Evolutionary conservation across 2,888 invertebrate species (phyloP), one percentile per base, ranked within the genome.

Genomic region (Scaeva pyrastri): DNA sequence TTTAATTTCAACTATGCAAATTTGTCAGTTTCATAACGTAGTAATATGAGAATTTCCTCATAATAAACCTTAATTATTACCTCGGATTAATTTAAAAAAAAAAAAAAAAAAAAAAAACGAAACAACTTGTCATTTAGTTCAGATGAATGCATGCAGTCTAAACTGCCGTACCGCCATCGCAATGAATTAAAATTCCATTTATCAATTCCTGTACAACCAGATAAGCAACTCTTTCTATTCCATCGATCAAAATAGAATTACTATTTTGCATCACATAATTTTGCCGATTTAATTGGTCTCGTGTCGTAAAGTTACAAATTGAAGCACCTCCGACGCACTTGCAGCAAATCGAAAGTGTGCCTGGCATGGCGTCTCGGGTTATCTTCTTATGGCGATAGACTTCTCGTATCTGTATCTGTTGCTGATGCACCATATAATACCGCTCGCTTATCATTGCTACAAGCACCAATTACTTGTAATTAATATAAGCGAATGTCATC

Each of bases 401-500:
- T 52, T 31, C 31, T 31, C 31, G 31, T 31, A 31, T 31, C 31
- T 21, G 14, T 39, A 36, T 36, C 31, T 31, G 19, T 26, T 19
- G 43, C 11, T 23, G 8, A n/a, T n/a, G 14, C n/a, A 31, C 12
- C 48, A 36, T 43, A 31, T 10, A 26, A 8, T 16, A n/a, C 12
- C 21, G 26, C 43, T 26, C 14, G 48, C 73, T 62, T 74, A 74
- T 74, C 73, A 62, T 50, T 36, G 62, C 73, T 48, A 10, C 52
- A 52, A 68, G 68, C 64, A 58, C 70, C 79, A 84, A 84, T 79
- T 75, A 84, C 71, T 31, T 19, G 62, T 43, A 50, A 66, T 70
- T 41, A 64, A 71, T 66, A 71, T 74, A 74, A 74, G 71, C 52
- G 80, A 80, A 85, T 80, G 80, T 76, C 80, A 76, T 76, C 80